These are phyloP conservation scores for Perognathus longimembris DNA, from an alignment of 2,113 vertebrate species.

Conservation along the genomic window DNA sequence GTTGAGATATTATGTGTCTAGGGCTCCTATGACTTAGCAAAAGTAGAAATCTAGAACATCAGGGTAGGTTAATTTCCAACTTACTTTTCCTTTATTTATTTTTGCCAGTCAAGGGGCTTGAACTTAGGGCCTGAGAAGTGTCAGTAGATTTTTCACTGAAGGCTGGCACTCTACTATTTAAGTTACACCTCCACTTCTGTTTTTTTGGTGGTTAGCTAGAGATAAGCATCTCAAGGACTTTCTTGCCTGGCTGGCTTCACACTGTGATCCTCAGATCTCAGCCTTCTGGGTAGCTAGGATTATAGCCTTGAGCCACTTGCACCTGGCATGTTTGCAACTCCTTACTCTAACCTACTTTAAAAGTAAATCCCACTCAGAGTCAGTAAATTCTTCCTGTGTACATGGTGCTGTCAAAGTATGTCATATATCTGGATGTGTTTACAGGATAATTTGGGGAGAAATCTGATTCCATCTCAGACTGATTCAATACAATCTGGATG, in stretches of 20 bases:
- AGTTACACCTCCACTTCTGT: no score
- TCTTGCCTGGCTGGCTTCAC: no score
- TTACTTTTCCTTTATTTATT: no score
- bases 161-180: no score
- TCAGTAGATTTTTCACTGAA: no score
- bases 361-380: not conserved
- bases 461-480: conserved; percentile 46
- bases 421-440: conserved; percentile 36
- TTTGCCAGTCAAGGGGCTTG: no score
- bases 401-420: conserved; percentile 30
- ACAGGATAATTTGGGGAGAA: conserved; percentile 27
- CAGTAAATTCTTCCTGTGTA: conserved; percentile 37
- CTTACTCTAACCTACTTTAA: conserved; percentile 19
- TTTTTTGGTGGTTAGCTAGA: no score
- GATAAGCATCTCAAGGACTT: no score
- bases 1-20: conserved; percentile 46
- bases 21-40: conserved; percentile 39
- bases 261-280: no score
- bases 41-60: conserved; percentile 34
- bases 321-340: not conserved
- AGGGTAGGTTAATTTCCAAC: not conserved
- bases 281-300: no score
- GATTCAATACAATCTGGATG: conserved; percentile 48
- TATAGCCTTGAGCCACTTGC: no score
- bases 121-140: no score